Evolutionary conservation across 2,113 vertebrate genomes (phyloP).

Genomic region (Chloroceryle aenea): DNA sequence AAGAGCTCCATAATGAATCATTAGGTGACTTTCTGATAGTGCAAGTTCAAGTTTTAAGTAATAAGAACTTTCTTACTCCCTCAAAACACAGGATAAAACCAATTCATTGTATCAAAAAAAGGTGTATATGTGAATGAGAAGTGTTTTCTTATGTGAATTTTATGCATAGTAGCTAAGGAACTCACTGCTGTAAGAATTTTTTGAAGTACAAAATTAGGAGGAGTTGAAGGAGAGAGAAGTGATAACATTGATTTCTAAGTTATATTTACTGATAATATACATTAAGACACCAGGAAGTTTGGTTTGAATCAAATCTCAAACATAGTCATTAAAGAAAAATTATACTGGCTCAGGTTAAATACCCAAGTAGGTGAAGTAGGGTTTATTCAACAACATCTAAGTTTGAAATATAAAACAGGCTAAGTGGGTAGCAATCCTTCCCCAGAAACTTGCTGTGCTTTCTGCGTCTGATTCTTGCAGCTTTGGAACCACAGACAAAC

Average conservation of each 20-base stretch:
- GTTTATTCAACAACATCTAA: neutral
- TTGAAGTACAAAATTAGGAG: neutral
- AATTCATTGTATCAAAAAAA: neutral
- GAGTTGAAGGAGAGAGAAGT: neutral
- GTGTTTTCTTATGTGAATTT: neutral
- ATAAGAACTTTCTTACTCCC: neutral
- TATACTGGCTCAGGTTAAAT: neutral
- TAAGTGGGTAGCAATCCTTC: neutral
- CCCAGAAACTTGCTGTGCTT: neutral
- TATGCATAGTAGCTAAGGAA: neutral
- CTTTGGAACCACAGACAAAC: fast-evolving
- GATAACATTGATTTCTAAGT: neutral
- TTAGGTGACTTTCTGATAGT: neutral
- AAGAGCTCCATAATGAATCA: neutral
- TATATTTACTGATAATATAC: neutral
- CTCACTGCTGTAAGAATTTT: neutral
- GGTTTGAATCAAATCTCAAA: neutral
- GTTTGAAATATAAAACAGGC: neutral
- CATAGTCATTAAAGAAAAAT: neutral
- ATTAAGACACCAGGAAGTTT: neutral
- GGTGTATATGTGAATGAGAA: neutral
- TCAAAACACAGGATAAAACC: neutral
- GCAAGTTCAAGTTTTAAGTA: neutral
- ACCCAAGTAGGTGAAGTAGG: neutral
- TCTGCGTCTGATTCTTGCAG: neutral